Base-by-base conservation (phyloP, 1,140 invertebrate species). In the Drosophila rufa region DNA sequence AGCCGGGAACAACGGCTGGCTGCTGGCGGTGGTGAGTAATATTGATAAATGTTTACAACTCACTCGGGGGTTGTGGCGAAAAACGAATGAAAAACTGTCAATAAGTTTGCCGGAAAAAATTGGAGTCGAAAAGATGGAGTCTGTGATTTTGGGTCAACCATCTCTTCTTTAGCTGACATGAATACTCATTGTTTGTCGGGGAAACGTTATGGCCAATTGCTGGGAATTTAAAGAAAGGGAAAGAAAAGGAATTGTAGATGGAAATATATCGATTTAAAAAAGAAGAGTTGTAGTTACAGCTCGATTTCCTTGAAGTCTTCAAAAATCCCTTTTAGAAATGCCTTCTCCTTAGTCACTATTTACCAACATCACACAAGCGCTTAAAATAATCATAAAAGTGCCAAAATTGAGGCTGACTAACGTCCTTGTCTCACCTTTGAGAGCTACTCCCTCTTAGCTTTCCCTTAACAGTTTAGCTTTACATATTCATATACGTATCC, bases 11-110 rank as follows among this genome's bases (percentile, higher is more conserved):
- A 78, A 77, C 53, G 50, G 75, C 62, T 79, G 66, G 45, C 75
- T 79, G 66, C 75, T 79, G 66, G 33, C 47, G 66, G 38, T 36
- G 69, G 53, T 73, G 69, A 73, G 69, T 73, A 60, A 73, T 73
- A 73, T 73, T 73, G 69, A 73, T 73, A 60, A 71, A 73, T 73
- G 53, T 73, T 73, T 73, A 73, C 68, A 59, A 60, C 69, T 43
- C 67, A 33, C 38, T 50, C 42, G 53, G 69, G 69, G 30, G 11
- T 50, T 27, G 42, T 40, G 43, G 42, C 25, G 69, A 40, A 50
- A 55, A 22, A 14, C 19, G 51, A 55, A 55, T 55, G 33, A 55
- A 55, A 55, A 57, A 50, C 69, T 58, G 56, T 71, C 53, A 59
- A 73, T 71, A 71, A 73, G 53, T 30, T 22, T 22, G 27, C 27